These are phyloP conservation scores for Cartodere bifasciata DNA, from an alignment of 2,888 invertebrate genomes.

Conservation along the genomic window DNA sequence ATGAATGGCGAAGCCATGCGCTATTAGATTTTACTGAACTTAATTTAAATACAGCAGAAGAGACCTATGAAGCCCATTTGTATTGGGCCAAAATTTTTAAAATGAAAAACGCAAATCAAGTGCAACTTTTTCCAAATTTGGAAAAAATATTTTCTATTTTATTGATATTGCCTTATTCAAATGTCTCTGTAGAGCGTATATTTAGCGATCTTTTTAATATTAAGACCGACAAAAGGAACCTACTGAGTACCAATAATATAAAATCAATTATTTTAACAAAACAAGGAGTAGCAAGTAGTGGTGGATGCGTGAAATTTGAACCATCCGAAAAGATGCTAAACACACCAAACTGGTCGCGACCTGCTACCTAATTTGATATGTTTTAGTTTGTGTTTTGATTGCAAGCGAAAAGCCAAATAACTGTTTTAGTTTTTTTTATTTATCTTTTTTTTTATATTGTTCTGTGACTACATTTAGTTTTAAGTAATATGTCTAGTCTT, in stretches of 20 bases:
- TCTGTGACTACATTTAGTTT: too few relatives aligned
- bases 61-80: too few relatives aligned
- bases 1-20: conserved; percentile 16
- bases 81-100: conserved; percentile 11
- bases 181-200: conserved; percentile 18
- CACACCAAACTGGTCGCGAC: conserved; percentile 2
- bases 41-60: conserved; percentile 4
- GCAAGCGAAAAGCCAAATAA: too few relatives aligned
- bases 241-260: conserved; percentile 15
- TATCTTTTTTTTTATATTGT: too few relatives aligned
- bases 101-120: conserved; percentile 11
- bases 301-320: conserved; percentile 12
- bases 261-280: conserved; percentile 15
- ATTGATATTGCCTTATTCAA: conserved; percentile 15
- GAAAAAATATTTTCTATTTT: conserved; percentile 8
- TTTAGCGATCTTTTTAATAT: conserved; percentile 18
- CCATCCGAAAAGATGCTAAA: conserved; percentile 13
- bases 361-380: too few relatives aligned
- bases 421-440: too few relatives aligned
- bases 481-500: too few relatives aligned
- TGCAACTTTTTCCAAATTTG: conserved; percentile 9
- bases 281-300: conserved; percentile 11
- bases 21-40: conserved; percentile 9
- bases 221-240: conserved; percentile 17
- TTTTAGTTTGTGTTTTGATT: too few relatives aligned